Percentiles rank a stretch among this genome's conserved stretches.
Evolutionary conservation across 2,797 vertebrate species (phyloP).

Genomic region (Myiothlypis coronata): DNA sequence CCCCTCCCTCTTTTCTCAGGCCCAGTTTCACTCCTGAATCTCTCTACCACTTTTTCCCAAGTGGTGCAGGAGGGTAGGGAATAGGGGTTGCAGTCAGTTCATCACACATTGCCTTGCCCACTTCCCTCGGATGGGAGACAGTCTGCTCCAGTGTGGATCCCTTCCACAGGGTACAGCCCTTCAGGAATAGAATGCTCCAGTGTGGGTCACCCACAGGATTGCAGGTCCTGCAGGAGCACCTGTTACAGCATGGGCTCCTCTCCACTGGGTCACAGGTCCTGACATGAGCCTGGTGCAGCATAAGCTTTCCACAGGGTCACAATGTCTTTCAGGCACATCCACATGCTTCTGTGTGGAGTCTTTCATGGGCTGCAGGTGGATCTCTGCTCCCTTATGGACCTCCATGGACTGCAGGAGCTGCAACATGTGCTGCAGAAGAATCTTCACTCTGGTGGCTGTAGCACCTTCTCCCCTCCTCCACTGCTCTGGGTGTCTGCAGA

Average conservation of each 20-base stretch:
- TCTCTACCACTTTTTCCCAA: neutral
- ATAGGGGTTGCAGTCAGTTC: too few relatives aligned
- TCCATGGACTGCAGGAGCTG: neutral
- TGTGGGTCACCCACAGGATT: neutral
- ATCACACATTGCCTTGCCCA: neutral
- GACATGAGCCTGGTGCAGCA: neutral
- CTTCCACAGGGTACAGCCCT: neutral
- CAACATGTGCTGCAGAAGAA: neutral
- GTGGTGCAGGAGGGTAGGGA: neutral
- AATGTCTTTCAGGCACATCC: neutral
- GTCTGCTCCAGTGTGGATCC: neutral
- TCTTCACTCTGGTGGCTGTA: neutral
- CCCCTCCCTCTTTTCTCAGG: neutral
- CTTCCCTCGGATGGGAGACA: rapidly evolving
- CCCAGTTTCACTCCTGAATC: neutral
- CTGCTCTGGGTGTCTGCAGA: neutral
- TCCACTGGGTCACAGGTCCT: neutral
- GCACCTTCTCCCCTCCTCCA: neutral
- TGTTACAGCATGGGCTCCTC: neutral
- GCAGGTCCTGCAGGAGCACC: neutral
- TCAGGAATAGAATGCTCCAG: neutral
- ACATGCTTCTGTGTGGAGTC: neutral
- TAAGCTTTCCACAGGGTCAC: too few relatives aligned
- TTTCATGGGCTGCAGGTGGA: neutral
- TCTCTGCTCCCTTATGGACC: neutral